phyloP scores from a whole-genome alignment of 2,888 invertebrate species.

The Agrochola lota region DNA sequence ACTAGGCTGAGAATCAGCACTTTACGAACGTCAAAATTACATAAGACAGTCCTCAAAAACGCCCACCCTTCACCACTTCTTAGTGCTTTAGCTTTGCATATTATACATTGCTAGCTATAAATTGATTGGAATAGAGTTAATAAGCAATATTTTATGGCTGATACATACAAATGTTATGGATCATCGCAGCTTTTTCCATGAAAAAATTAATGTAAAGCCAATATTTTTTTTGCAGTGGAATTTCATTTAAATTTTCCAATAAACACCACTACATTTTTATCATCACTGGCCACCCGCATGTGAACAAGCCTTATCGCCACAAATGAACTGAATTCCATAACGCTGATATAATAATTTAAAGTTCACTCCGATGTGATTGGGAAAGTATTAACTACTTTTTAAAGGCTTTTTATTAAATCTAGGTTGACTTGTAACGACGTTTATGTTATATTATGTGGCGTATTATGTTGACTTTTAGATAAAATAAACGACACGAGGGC shows the following conservation, averaged over 20 bases:
- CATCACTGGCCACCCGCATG: slow-evolving; percentile 40
- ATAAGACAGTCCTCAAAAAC: no score
- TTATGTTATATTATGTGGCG: neutral
- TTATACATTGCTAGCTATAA: neutral
- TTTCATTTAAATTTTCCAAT: slow-evolving; percentile 5
- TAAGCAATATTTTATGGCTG: no score
- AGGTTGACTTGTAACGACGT: neutral
- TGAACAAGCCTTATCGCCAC: slow-evolving; percentile 45
- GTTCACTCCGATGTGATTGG: slow-evolving; percentile 39
- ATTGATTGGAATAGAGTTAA: neutral
- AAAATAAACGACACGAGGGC: neutral
- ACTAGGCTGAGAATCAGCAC: no score
- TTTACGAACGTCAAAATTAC: no score
- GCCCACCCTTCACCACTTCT: no score
- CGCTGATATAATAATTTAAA: slow-evolving; percentile 57
- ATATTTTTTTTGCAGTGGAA: neutral
- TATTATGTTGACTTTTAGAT: neutral
- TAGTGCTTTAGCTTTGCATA: no score
- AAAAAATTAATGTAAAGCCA: neutral
- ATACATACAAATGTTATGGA: neutral
- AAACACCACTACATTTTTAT: slow-evolving; percentile 29
- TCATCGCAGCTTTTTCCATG: neutral
- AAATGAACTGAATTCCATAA: slow-evolving; percentile 61
- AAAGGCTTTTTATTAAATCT: slow-evolving; percentile 7
- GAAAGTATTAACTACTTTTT: slow-evolving; percentile 42